Conservation (phyloP, 1,140 invertebrate genomes). For the Megalonaias nervosa region DNA sequence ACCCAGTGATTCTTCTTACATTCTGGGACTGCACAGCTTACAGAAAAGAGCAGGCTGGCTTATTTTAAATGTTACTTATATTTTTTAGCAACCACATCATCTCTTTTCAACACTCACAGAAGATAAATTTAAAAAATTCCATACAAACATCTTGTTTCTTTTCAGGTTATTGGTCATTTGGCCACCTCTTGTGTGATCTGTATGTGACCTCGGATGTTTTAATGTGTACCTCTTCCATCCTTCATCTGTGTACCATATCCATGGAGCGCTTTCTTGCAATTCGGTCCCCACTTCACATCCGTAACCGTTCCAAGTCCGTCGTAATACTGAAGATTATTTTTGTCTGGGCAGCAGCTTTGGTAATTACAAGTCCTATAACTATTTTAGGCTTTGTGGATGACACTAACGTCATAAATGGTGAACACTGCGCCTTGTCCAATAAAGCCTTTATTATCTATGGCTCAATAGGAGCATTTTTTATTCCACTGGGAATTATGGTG, state of each 20-base stretch:
- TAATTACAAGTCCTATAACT: conserved; percentile 89
- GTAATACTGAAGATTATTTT: conserved; percentile 91
- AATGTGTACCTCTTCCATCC: conserved; percentile 93
- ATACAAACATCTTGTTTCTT: conserved; percentile 46
- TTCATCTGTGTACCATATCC: conserved; percentile 74
- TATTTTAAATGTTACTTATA: too few relatives aligned
- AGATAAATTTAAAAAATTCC: too few relatives aligned
- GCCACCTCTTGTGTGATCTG: conserved; percentile 90
- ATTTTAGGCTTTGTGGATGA: conserved; percentile 83
- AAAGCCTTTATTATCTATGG: conserved; percentile 88
- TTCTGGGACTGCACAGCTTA: too few relatives aligned
- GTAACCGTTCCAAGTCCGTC: conserved; percentile 83
- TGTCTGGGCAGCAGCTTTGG: conserved; percentile 90
- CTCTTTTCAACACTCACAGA: too few relatives aligned
- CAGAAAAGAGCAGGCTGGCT: too few relatives aligned
- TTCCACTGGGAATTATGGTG: conserved; percentile 94
- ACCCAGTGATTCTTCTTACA: too few relatives aligned
- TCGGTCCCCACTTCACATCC: conserved; percentile 84
- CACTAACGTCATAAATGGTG: conserved; percentile 68
- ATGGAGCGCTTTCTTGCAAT: conserved; percentile 85
- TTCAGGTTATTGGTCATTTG: conserved; percentile 94
- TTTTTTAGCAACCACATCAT: too few relatives aligned
- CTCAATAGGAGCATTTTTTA: conserved; percentile 95
- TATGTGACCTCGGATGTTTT: conserved; percentile 96
- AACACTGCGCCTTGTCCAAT: conserved; percentile 79